Evolutionary conservation across 2,797 vertebrate genomes (phyloP).

Genomic region (Clarias fuscus): DNA sequence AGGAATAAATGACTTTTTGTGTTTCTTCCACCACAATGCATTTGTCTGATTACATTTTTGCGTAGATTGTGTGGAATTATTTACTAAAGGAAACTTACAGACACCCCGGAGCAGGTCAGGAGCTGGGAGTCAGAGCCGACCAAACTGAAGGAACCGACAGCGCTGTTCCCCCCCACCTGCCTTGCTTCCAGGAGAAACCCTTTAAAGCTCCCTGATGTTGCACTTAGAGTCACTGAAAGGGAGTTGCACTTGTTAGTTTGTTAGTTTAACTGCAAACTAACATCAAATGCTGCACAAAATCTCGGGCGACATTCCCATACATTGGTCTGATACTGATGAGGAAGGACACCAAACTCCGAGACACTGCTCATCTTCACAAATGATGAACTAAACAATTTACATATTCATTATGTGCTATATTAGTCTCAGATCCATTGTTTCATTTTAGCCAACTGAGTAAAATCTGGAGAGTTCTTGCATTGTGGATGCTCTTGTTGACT

Average conservation of each 20-base stretch:
- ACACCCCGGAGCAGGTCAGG: slow-evolving; percentile 65
- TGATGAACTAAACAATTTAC: too few relatives aligned
- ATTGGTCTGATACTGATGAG: too few relatives aligned
- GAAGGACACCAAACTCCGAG: too few relatives aligned
- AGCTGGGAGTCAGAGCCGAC: slow-evolving; percentile 57
- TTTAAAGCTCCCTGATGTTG: slow-evolving; percentile 61
- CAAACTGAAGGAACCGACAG: slow-evolving; percentile 74
- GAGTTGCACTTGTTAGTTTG: slow-evolving; percentile 5
- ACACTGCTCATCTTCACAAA: too few relatives aligned
- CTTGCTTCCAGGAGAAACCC: slow-evolving; percentile 80
- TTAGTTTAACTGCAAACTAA: too few relatives aligned
- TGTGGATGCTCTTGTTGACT: too few relatives aligned
- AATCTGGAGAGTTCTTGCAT: too few relatives aligned
- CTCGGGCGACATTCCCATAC: too few relatives aligned
- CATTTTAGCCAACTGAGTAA: too few relatives aligned
- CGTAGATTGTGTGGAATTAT: background rate
- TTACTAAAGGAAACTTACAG: slow-evolving; percentile 65
- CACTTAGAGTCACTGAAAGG: slow-evolving; percentile 71
- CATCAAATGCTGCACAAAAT: too few relatives aligned
- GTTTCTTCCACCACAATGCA: background rate
- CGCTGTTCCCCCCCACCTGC: slow-evolving; percentile 62
- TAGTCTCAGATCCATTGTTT: too few relatives aligned
- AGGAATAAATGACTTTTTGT: background rate
- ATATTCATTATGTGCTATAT: too few relatives aligned
- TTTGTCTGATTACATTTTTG: background rate